phyloP scores from a whole-genome alignment of 2,888 invertebrate genomes.

The Lomographa bimaculata region DNA sequence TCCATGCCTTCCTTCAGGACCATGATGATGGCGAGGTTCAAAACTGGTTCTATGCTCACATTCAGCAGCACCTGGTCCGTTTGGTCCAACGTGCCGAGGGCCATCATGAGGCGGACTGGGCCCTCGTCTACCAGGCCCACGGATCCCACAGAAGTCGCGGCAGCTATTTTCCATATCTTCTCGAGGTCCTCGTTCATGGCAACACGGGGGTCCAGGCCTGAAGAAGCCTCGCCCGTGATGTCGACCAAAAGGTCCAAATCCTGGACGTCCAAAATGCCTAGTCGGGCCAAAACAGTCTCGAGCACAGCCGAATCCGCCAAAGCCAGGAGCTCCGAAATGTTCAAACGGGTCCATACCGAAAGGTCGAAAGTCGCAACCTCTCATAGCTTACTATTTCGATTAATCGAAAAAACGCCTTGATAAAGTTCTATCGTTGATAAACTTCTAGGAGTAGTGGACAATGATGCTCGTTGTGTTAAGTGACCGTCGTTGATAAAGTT shows the following conservation, averaged over 20 bases:
- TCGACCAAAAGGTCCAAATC: not conserved
- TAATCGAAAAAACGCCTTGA: too few relatives aligned
- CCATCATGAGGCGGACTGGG: constrained; percentile 1
- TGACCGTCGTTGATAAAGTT: too few relatives aligned
- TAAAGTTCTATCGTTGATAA: too few relatives aligned
- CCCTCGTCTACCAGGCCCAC: constrained; percentile 4
- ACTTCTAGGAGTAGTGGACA: too few relatives aligned
- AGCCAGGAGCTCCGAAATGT: not conserved
- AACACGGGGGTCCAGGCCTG: not conserved
- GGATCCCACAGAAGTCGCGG: constrained; percentile 1
- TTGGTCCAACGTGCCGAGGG: too few relatives aligned
- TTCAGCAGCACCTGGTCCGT: constrained; percentile 1
- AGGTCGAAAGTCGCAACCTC: constrained; percentile 9
- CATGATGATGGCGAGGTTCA: not conserved
- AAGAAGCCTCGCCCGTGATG: constrained; percentile 5
- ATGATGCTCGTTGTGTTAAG: too few relatives aligned
- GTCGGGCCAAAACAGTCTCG: constrained; percentile 5
- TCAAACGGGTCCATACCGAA: constrained; percentile 16
- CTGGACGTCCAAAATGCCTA: constrained; percentile 1
- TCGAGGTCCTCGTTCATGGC: constrained; percentile 1
- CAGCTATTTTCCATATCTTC: constrained; percentile 3
- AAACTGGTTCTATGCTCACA: not conserved
- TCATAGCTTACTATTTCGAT: constrained; percentile 8
- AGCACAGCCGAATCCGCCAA: constrained; percentile 3
- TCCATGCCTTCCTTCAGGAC: constrained; percentile 1